Conservation (phyloP, 2,797 vertebrate genomes). For the Onychomys arenicola region DNA sequence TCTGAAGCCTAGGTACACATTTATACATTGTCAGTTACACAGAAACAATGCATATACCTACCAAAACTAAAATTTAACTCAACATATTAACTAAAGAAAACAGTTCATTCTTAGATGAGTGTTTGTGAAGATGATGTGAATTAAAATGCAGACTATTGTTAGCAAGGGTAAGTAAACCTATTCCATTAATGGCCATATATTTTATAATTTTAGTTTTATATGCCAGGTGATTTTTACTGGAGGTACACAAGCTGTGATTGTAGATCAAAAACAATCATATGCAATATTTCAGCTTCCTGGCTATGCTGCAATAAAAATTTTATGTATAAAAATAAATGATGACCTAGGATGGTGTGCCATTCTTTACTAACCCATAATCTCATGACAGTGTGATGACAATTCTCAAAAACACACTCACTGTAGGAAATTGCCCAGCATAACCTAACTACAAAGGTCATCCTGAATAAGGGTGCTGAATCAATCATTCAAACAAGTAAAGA, state of each 20-base stretch:
- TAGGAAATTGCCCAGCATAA: background rate
- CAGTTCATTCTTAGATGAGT: background rate
- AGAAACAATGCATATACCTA: background rate
- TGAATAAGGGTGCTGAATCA: constrained; percentile 31
- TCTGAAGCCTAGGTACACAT: background rate
- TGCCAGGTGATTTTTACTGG: background rate
- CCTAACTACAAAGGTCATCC: background rate
- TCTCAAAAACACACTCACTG: constrained; percentile 42
- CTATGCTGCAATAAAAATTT: background rate
- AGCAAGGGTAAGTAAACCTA: background rate
- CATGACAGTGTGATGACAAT: background rate
- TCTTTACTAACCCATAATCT: background rate
- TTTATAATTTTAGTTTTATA: background rate
- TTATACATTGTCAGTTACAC: background rate
- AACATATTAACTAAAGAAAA: background rate
- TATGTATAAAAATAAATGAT: background rate
- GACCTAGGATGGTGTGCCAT: background rate
- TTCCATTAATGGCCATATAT: background rate
- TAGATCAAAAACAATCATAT: background rate
- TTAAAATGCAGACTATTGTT: constrained; percentile 6
- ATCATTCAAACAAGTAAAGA: background rate
- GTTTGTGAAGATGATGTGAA: background rate
- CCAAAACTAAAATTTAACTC: background rate
- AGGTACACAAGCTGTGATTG: background rate
- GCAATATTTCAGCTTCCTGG: background rate